Evolutionary conservation across 1,140 invertebrate species (phyloP), one percentile per base, ranked within the genome.

Genomic region (Helicorthomorpha holstii): DNA sequence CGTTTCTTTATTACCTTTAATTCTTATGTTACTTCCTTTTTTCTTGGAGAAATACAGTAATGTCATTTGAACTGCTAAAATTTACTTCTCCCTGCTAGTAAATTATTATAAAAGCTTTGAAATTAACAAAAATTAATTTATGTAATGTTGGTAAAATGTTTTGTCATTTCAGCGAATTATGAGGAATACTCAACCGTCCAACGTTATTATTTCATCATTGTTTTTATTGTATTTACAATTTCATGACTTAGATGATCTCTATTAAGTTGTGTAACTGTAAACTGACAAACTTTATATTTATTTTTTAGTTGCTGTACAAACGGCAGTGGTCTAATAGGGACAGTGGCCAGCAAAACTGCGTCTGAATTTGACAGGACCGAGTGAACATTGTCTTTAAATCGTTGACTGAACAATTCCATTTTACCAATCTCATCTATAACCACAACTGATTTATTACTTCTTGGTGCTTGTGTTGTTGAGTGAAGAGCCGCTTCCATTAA

Each of bases 341-440:
- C 72, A 2, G 76, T 78, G 7, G 73, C 74, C 21, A 79, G 57
- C 22, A 79, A 63, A 25, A 44, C 53, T 23, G 62, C 54, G 23
- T 58, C 58, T 4, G 57, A 24, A 16, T 56, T 54, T 16, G 60
- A 54, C 51, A 74, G 65, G 24, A 71, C 51, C 29, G 66, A 57
- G 23, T 63, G 57, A 0, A 75, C 62, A 14, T 56, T 48, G 19
- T 59, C 50, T 47, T 70, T 57, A 60, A 81, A 80, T 45, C 62
- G 62, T 46, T 69, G 61, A 57, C 77, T 79, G 41, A 76, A 76
- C 34, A 77, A 55, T 63, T 81, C 78, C 78, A 81, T 80, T 67
- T 80, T 80, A 19, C 78, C 78, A 51, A 81, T 75, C 64, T 81
- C 78, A 64, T 81, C 78, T 24, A 80, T 67, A 10, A 79, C 60